Percentiles rank a stretch among this genome's conserved stretches.
These are phyloP conservation scores for Apamea monoglypha DNA, from an alignment of 2,888 invertebrate genomes.

Conservation along the genomic window DNA sequence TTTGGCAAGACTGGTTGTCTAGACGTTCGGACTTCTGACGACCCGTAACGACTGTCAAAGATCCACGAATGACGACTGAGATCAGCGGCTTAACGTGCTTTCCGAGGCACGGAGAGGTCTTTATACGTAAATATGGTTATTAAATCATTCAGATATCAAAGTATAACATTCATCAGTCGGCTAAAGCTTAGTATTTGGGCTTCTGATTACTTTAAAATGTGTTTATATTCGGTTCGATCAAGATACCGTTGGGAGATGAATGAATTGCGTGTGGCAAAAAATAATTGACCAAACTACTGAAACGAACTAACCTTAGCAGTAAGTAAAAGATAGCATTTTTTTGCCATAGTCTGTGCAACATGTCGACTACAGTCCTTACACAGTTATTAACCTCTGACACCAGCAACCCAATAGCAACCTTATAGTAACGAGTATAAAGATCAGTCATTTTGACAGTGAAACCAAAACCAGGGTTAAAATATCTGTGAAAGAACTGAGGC, in stretches of 20 bases:
- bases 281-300: neutral
- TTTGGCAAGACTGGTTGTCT: neutral
- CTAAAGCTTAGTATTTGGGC: neutral
- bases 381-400: neutral
- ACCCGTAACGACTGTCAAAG: neutral
- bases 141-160: slow-evolving; percentile 2
- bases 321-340: neutral
- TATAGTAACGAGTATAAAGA: neutral
- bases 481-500: neutral
- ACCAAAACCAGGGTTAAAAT: neutral
- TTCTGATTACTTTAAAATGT: neutral
- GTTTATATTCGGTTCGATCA: neutral
- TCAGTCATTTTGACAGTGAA: neutral
- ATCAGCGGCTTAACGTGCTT: neutral
- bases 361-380: neutral
- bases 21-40: neutral
- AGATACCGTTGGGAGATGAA: no score
- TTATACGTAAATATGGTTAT: neutral
- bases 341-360: neutral
- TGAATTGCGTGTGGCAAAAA: neutral
- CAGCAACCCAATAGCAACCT: neutral
- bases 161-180: neutral
- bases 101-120: neutral
- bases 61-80: neutral
- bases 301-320: neutral